phyloP scores from a whole-genome alignment of 2,797 vertebrate species.

The Manis pentadactyla region DNA sequence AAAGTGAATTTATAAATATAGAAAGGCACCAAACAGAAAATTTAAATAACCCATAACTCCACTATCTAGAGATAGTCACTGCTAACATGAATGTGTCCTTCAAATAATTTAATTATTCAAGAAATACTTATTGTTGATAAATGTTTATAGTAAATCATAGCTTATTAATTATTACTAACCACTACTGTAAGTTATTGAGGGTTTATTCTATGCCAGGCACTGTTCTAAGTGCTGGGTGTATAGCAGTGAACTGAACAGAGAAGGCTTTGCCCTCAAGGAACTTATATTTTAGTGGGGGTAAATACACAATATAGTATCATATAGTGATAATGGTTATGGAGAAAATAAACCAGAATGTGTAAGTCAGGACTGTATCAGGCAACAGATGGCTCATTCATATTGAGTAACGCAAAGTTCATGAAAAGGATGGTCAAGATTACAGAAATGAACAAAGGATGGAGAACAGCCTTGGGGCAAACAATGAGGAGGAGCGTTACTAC shows the following conservation, averaged over 20 bases:
- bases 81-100: not conserved
- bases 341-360: not conserved
- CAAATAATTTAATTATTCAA: conserved; percentile 15
- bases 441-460: not conserved
- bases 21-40: not conserved
- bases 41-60: not conserved
- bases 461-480: not conserved
- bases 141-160: conserved; percentile 11
- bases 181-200: not conserved
- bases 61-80: not conserved
- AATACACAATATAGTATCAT: not conserved
- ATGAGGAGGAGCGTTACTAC: not conserved
- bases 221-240: not conserved
- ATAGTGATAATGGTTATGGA: not conserved
- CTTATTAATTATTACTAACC: not conserved
- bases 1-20: not conserved
- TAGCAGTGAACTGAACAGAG: not conserved
- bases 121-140: not conserved
- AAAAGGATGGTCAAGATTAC: not conserved
- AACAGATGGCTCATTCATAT: not conserved
- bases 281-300: not conserved
- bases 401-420: not conserved
- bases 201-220: not conserved
- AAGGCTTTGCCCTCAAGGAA: not conserved
- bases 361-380: not conserved